These are phyloP conservation scores for Drosophila eugracilis DNA, from an alignment of 1,140 invertebrate genomes.

Conservation along the genomic window DNA sequence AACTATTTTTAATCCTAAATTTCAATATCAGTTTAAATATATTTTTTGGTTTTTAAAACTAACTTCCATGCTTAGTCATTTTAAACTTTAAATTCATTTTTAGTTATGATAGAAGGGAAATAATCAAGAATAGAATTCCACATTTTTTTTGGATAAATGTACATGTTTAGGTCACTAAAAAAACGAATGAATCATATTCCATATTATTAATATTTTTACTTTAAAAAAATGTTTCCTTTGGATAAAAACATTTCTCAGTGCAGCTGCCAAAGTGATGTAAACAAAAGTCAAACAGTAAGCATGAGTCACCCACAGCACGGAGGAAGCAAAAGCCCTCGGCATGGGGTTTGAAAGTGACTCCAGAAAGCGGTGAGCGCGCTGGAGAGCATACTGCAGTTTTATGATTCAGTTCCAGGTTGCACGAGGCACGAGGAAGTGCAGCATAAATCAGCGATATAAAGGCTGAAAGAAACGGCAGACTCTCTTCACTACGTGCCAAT, in stretches of 20 bases:
- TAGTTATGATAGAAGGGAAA: too few relatives aligned
- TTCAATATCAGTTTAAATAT: too few relatives aligned
- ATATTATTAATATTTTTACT: too few relatives aligned
- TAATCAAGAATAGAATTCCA: too few relatives aligned
- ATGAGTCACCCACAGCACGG: slow-evolving; percentile 35
- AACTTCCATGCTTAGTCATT: too few relatives aligned
- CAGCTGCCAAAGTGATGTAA: slow-evolving; percentile 61
- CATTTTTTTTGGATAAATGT: too few relatives aligned
- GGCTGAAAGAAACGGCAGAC: slow-evolving; percentile 14
- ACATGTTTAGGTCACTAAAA: too few relatives aligned
- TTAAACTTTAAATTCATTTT: too few relatives aligned
- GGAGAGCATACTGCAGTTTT: slow-evolving; percentile 15
- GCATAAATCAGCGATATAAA: slow-evolving; percentile 29
- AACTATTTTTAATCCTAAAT: too few relatives aligned
- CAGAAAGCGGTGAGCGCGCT: neutral
- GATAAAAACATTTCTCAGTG: neutral
- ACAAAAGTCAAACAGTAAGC: slow-evolving; percentile 46
- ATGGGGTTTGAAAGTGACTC: slow-evolving; percentile 22
- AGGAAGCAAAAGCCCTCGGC: slow-evolving; percentile 59
- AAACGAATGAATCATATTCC: too few relatives aligned
- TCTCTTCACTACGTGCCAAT: slow-evolving; percentile 42
- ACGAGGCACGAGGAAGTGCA: slow-evolving; percentile 45
- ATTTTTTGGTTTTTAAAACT: too few relatives aligned
- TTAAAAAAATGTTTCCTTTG: too few relatives aligned
- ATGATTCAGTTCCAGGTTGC: slow-evolving; percentile 52